Evolutionary conservation across 2,797 vertebrate species (phyloP).

Genomic region (Danio jaintianensis): DNA sequence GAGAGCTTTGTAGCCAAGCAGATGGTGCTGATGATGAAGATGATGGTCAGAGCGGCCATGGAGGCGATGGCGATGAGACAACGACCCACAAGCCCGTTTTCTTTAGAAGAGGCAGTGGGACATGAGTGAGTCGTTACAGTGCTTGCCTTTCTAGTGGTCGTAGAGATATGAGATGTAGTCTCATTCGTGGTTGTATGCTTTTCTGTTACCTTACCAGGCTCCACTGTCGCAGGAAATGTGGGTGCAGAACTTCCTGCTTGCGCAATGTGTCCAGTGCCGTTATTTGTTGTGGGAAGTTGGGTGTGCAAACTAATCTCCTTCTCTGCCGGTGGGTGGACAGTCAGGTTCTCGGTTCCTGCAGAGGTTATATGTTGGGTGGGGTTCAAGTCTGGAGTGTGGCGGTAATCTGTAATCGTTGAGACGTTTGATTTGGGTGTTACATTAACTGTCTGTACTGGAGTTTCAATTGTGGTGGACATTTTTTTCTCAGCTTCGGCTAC

Average conservation of each 20-base stretch:
- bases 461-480: background rate
- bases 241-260: slow-evolving; percentile 19
- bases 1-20: slow-evolving; percentile 78
- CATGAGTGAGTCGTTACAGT: background rate
- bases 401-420: background rate
- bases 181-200: background rate
- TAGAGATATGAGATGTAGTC: background rate
- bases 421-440: background rate
- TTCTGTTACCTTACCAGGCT: background rate
- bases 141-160: background rate
- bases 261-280: background rate
- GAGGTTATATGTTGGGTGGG: background rate
- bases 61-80: slow-evolving; percentile 80
- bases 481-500: background rate
- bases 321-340: background rate
- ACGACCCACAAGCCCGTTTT: slow-evolving; percentile 62
- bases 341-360: slow-evolving; percentile 35
- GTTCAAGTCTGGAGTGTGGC: background rate
- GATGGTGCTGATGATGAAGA: slow-evolving; percentile 77
- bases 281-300: background rate
- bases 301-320: background rate
- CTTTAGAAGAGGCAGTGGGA: slow-evolving; percentile 16
- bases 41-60: slow-evolving; percentile 75
- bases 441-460: background rate
- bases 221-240: background rate